Evolutionary conservation across 1,140 invertebrate species (phyloP).

Genomic region (Kradibia gibbosae): DNA sequence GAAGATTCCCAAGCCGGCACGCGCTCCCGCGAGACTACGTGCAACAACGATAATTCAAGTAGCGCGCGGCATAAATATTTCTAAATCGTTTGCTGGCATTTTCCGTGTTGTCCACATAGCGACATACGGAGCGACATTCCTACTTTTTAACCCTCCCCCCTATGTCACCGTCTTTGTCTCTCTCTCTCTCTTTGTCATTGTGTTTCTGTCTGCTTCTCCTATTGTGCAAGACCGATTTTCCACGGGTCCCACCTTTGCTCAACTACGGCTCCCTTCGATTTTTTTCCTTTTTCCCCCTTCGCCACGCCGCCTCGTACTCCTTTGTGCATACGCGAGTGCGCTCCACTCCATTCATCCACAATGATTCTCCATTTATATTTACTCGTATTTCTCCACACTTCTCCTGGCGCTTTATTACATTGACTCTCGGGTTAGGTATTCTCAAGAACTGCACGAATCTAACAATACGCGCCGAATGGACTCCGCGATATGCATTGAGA

Average conservation of each 20-base stretch:
- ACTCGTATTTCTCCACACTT: slow-evolving; percentile 41
- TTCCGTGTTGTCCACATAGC: not conserved
- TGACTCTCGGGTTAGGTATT: slow-evolving; percentile 8
- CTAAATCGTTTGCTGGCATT: not conserved
- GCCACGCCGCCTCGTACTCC: too few relatives aligned
- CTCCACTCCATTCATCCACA: slow-evolving; percentile 4
- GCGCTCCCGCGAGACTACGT: too few relatives aligned
- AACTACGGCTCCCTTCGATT: not conserved
- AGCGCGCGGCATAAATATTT: slow-evolving; percentile 30
- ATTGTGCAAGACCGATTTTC: not conserved
- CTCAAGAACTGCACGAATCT: not conserved
- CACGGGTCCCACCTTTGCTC: slow-evolving; percentile 1
- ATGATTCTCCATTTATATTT: slow-evolving; percentile 44
- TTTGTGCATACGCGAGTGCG: not conserved
- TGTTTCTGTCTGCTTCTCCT: too few relatives aligned
- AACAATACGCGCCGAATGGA: slow-evolving; percentile 32
- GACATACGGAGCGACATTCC: not conserved
- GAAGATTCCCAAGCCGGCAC: not conserved
- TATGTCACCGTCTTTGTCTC: too few relatives aligned
- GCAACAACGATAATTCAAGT: slow-evolving; percentile 37
- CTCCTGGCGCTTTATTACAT: slow-evolving; percentile 15
- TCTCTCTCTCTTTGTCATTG: too few relatives aligned
- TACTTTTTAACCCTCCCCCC: too few relatives aligned
- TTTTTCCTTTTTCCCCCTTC: not conserved
- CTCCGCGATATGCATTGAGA: slow-evolving; percentile 13